Conservation (phyloP, 2,888 invertebrate species). For the Apamea anceps region DNA sequence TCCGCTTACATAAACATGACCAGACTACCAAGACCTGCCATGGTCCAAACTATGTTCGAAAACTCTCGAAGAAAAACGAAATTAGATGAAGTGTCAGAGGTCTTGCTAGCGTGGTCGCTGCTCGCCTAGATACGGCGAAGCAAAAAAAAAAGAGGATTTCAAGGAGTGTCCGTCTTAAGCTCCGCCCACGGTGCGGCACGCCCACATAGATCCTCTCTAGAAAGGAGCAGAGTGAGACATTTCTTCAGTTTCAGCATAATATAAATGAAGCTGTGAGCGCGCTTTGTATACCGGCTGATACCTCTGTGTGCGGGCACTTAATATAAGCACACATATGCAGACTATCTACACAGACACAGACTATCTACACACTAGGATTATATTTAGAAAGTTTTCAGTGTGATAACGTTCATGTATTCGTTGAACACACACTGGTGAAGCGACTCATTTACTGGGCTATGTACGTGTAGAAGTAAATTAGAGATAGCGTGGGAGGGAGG, state of each 20-base stretch:
- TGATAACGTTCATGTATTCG: constrained; percentile 40
- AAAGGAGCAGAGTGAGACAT: constrained; percentile 82
- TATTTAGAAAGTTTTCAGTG: constrained; percentile 52
- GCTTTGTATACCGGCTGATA: constrained; percentile 50
- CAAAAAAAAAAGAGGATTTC: constrained; percentile 88
- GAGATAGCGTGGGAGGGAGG: constrained; percentile 63
- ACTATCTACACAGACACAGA: constrained; percentile 37
- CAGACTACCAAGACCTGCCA: constrained; percentile 72
- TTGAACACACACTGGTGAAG: constrained; percentile 52
- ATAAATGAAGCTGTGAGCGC: constrained; percentile 75
- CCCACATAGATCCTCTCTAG: constrained; percentile 82
- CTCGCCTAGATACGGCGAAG: constrained; percentile 85
- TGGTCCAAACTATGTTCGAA: constrained; percentile 51
- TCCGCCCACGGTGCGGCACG: constrained; percentile 85
- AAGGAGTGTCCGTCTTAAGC: constrained; percentile 88
- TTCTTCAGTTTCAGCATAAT: constrained; percentile 83
- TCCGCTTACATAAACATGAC: constrained; percentile 86
- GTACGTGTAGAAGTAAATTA: constrained; percentile 58
- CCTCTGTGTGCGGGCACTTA: constrained; percentile 60
- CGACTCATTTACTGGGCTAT: constrained; percentile 51
- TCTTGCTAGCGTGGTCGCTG: constrained; percentile 80
- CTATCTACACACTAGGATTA: constrained; percentile 39
- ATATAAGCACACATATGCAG: constrained; percentile 44
- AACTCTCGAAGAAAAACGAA: constrained; percentile 55
- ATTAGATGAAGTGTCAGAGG: constrained; percentile 72